Evolutionary conservation across 2,797 vertebrate species (phyloP), one percentile per base, ranked within the genome.

Genomic region (Aldrovandia affinis): DNA sequence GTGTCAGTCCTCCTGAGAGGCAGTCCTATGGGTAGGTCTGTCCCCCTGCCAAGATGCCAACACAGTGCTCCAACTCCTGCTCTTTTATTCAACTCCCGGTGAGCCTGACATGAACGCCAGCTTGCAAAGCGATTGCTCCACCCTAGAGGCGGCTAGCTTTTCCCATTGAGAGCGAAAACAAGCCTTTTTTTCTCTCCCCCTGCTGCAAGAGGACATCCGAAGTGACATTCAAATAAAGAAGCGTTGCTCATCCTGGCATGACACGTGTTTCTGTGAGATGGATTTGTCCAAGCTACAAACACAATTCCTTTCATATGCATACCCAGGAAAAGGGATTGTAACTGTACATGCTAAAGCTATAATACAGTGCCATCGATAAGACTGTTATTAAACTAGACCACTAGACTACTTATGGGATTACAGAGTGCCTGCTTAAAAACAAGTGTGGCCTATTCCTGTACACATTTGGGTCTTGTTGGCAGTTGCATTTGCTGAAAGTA

Each of bases 1-100:
- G 5, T 77, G 73, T 77, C 47, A 6, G 42, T 44, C n/a, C n/a
- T n/a, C n/a, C n/a, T 77, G 73, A 47, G 20, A 47, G 33, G 20
- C 73, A 77, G 20, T 77, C 39, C 73, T 47, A 47, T 10, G 42
- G 90, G 91, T 89, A 87, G n/a, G 85, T 83, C 57, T n/a, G 20
- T 54, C 57, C 80, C 57, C 70, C 44, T 22, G 30, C 57, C 59
- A n/a, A 68, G 47, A 54, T 33, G 54, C 81, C 47, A 36, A 83
- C 77, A 83, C 81, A 25, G 12, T 86, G 85, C 89, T 87, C 83
- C 91, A 88, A 89, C 89, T 88, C 80, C 65, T 78, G 84, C 80
- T 47, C 86, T 89, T 87, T 91, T 87, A 92, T 94, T 92, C 89
- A 86, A 88, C 91, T 91, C 83, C 88, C 90, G 90, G 89, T 91